Evolutionary conservation across 1,140 invertebrate genomes (phyloP), one percentile per base, ranked within the genome.

Genomic region (Drosophila tsacasi): DNA sequence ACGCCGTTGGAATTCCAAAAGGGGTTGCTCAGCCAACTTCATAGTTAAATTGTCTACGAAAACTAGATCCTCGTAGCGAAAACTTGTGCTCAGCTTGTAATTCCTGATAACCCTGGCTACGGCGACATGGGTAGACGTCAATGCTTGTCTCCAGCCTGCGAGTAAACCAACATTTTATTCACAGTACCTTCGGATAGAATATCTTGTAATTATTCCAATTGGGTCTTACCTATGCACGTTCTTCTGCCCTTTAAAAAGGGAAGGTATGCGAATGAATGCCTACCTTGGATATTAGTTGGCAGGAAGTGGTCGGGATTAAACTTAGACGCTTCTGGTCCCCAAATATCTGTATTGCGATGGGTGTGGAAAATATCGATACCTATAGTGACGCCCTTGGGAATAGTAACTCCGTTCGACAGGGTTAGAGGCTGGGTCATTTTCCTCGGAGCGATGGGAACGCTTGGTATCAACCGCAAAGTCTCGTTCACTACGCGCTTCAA

Each of bases 241-340:
- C 73, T 61, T 23, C 75, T 76, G n/a, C 91, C 92, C 19, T 74
- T 81, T 6, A 71, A 62, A 68, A 91, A 93, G 2, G 90, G 90
- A 46, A 92, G 76, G 44, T 74, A 92, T 5, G 78, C 61, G 54
- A 79, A 91, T 2, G 82, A 54, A 66, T 86, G 75, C 49, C 71
- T 78, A 5, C 37, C 60, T 9, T 57, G 30, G 19, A 76, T 55
- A 25, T 90, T 86, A 17, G 77, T 62, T 0, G 76, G 65, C 19
- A 87, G 59, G 52, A 93, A 93, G 42, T 87, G 66, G 35, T 92
- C 82, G 5, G 92, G 91, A 79, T 86, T 74, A 25, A 92, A 93
- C n/a, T 27, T 60, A 2, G 72, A 27, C 13, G 91, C 82, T n/a
- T 90, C 63, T 12, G 52, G 39, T n/a, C 86, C 86, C 86, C 83